Base-by-base conservation (phyloP, 2,888 invertebrate genomes). In the Noctua janthina region DNA sequence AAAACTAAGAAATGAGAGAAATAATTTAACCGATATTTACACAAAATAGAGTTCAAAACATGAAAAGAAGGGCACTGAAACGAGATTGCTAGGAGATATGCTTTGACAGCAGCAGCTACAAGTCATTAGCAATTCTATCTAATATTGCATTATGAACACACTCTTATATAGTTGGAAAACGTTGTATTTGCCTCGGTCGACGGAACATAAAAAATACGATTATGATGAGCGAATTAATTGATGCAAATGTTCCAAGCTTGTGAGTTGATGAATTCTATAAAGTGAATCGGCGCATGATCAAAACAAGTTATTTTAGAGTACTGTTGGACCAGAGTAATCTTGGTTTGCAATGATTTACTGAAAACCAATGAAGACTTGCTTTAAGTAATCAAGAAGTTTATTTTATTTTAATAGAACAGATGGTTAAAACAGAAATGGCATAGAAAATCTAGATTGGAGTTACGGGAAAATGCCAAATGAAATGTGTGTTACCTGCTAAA, bases 201-300 rank as follows among this genome's bases (percentile, higher is more conserved):
- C 20, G 51, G 17, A 70, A 62, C 66, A 74, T 5, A 81, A 89
- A 74, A 85, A 46, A 73, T 76, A 74, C 69, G 72, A 81, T 81
- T 76, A 80, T 74, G 29, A 71, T 75, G 74, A 78, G 76, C 72
- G 64, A 84, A 83, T 78, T 89, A 90, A 90, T 91, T 89, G 84
- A 87, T 86, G 91, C 87, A 86, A 86, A 90, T 83, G 76, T 84
- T 46, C n/a, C 17, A 17, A 86, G 54, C 67, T 59, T 70, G 76
- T 23, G 35, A 29, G n/a, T 59, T 87, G 73, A 78, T 87, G 79
- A 81, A 77, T 89, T 74, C 66, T 78, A 69, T 46, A 71, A 76
- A 81, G 43, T 76, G 74, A 84, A 73, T 74, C 74, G 51, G 68
- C 51, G 71, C 69, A 68, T 67, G 69, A 56, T 74, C 46, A 74